Evolutionary conservation across 2,113 vertebrate species (phyloP).

Genomic region (Opisthocomus hoazin): DNA sequence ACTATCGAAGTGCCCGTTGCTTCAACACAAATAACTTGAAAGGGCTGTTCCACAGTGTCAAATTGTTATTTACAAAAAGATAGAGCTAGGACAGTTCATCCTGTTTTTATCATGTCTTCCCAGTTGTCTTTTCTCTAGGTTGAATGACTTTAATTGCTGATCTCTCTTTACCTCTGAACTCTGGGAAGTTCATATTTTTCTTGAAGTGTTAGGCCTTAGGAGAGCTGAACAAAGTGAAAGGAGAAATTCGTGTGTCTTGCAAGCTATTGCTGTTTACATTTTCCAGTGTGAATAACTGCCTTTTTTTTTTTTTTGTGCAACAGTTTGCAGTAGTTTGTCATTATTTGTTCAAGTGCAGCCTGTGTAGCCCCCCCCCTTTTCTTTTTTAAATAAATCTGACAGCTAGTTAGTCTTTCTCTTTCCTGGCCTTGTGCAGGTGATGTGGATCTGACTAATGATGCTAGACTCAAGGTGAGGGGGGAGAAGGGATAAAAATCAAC

Average conservation of each 20-base stretch:
- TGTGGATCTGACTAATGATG: not conserved
- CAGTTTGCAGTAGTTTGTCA: not conserved
- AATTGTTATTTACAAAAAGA: not conserved
- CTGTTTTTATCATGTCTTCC: not conserved
- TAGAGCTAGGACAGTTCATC: not conserved
- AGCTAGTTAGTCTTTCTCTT: not conserved
- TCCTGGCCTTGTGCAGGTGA: not conserved
- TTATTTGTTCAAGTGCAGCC: not conserved
- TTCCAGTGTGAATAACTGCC: not conserved
- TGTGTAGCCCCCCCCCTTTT: not conserved
- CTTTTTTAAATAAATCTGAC: not conserved
- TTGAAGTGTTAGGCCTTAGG: not conserved
- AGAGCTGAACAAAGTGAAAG: not conserved
- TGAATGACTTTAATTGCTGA: not conserved
- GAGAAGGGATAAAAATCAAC: not conserved
- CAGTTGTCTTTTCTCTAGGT: not conserved
- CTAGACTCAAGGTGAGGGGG: fast-evolving
- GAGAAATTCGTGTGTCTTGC: not conserved
- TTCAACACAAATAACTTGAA: not conserved
- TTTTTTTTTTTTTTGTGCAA: not conserved
- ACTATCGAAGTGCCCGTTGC: not conserved
- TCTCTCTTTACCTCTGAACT: not conserved
- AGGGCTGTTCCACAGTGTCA: not conserved
- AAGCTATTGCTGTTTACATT: not conserved
- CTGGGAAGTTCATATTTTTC: not conserved